These are phyloP conservation scores for Drosophila melanocephala DNA, from an alignment of 2,888 invertebrate genomes.

Conservation along the genomic window DNA sequence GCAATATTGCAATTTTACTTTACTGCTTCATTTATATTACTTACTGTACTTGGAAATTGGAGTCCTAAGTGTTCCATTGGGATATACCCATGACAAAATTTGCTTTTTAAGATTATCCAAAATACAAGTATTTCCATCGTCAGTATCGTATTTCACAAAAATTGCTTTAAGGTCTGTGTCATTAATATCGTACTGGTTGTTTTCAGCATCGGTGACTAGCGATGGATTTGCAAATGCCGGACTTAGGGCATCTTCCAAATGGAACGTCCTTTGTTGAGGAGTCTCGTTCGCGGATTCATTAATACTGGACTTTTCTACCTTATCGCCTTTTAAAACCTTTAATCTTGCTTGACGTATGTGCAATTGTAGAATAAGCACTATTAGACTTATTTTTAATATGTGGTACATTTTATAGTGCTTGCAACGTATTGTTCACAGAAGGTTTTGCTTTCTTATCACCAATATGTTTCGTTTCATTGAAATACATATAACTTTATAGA, in stretches of 20 bases:
- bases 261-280: not conserved
- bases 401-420: conserved; percentile 41
- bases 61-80: conserved; percentile 77
- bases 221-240: conserved; percentile 1
- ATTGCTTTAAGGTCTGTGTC: conserved; percentile 51
- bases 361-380: conserved; percentile 55
- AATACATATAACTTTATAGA: not conserved
- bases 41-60: conserved; percentile 43
- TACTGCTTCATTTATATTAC: not conserved
- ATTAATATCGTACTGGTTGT: conserved; percentile 14
- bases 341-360: conserved; percentile 22
- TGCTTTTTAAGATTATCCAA: conserved; percentile 73
- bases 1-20: not conserved
- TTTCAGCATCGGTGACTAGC: conserved; percentile 16
- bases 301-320: not conserved
- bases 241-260: conserved; percentile 4
- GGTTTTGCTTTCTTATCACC: conserved; percentile 3
- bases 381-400: conserved; percentile 36
- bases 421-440: not conserved
- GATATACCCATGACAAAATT: conserved; percentile 75
- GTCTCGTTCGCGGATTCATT: not conserved
- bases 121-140: conserved; percentile 69
- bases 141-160: conserved; percentile 58
- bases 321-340: not conserved
- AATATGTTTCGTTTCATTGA: conserved; percentile 32